A percentile compares a stretch with the other conserved stretches of the same genome.
These are phyloP conservation scores for Cepaea hortensis DNA, from an alignment of 2,888 invertebrate species.

Conservation along the genomic window DNA sequence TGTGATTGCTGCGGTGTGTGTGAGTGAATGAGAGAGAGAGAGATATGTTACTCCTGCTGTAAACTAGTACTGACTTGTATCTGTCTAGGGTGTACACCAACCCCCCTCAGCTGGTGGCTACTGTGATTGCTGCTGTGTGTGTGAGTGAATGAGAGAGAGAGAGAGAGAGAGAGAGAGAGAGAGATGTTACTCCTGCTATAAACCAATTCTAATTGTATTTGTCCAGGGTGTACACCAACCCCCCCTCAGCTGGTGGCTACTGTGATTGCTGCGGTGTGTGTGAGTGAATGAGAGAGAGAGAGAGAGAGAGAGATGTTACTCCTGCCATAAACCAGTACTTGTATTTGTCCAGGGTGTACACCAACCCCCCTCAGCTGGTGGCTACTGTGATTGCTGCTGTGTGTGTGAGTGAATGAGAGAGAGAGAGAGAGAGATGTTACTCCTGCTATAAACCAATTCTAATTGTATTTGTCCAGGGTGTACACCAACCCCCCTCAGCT, in stretches of 20 bases:
- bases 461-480: constrained; percentile 61
- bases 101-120: constrained; percentile 73
- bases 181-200: no score
- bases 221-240: constrained; percentile 70
- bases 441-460: no score
- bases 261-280: constrained; percentile 75
- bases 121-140: constrained; percentile 75
- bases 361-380: constrained; percentile 72
- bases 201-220: not conserved
- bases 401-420: constrained; percentile 63
- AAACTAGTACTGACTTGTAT: not conserved
- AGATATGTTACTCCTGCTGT: no score
- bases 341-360: constrained; percentile 69
- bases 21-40: constrained; percentile 41
- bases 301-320: no score
- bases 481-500: constrained; percentile 73
- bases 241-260: constrained; percentile 74
- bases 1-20: constrained; percentile 75
- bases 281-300: no score
- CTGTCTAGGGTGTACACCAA: constrained; percentile 69
- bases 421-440: no score
- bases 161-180: no score
- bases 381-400: constrained; percentile 74
- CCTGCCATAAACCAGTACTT: no score
- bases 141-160: constrained; percentile 54